Percentiles rank a stretch among this genome's conserved stretches.
These are phyloP conservation scores for Tiliacea aurago DNA, from an alignment of 2,888 invertebrate species.

Conservation along the genomic window DNA sequence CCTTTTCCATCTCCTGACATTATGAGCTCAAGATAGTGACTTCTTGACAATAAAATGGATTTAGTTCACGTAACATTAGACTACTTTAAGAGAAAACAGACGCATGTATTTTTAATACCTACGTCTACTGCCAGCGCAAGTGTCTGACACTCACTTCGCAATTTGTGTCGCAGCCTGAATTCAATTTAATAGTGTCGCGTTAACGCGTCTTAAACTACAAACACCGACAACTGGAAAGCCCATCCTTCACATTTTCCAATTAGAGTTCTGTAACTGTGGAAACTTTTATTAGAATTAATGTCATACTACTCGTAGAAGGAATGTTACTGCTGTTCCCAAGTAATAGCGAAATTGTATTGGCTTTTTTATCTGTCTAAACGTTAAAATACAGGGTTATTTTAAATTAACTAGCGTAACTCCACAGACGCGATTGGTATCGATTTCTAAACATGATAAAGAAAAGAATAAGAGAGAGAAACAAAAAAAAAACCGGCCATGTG, in stretches of 20 bases:
- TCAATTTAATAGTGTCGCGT: constrained; percentile 55
- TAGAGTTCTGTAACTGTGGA: constrained; percentile 51
- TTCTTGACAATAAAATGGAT: background rate
- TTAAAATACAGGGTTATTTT: constrained; percentile 44
- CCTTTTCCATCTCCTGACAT: background rate
- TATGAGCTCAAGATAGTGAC: background rate
- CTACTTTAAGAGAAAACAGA: background rate
- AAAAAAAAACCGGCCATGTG: too few species aligned
- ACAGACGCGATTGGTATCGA: background rate
- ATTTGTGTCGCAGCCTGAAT: constrained; percentile 55
- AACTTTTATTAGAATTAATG: constrained; percentile 61
- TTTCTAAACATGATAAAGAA: too few species aligned
- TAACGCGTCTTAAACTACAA: constrained; percentile 56
- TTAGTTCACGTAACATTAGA: background rate
- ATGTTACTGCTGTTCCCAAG: constrained; percentile 34
- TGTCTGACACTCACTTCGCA: constrained; percentile 45
- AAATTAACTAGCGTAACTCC: background rate
- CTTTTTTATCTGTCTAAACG: constrained; percentile 51
- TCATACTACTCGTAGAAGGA: constrained; percentile 33
- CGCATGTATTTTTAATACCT: constrained; percentile 32
- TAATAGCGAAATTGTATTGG: constrained; percentile 51
- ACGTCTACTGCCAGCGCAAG: constrained; percentile 6
- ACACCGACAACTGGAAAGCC: constrained; percentile 44
- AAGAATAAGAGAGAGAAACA: too few species aligned
- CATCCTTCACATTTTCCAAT: constrained; percentile 61